Conservation (phyloP, 2,797 vertebrate species). For the Gymnoscopelus braueri region DNA sequence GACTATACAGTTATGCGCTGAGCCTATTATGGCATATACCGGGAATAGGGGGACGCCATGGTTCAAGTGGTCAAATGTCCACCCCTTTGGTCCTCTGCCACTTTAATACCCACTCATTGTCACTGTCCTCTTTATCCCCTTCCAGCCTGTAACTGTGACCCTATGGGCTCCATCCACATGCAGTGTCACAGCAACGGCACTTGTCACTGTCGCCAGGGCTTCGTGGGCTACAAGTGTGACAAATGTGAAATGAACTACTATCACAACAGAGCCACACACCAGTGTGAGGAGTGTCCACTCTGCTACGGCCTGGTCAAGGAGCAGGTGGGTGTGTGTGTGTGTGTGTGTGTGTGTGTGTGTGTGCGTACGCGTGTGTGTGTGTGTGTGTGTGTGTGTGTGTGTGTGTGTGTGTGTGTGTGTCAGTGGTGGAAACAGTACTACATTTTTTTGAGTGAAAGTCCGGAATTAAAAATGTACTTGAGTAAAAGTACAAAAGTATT, state of each 20-base stretch:
- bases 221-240: constrained; percentile 90
- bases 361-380: neutral
- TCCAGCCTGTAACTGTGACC: constrained; percentile 92
- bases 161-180: constrained; percentile 85
- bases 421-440: too few species aligned
- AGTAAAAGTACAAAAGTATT: too few species aligned
- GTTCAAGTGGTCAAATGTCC: constrained; percentile 1
- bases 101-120: neutral
- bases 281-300: constrained; percentile 88
- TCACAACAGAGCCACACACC: constrained; percentile 72
- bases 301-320: constrained; percentile 89
- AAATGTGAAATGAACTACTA: constrained; percentile 90
- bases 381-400: neutral
- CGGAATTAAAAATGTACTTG: too few species aligned
- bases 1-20: too few species aligned
- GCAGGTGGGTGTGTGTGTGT: constrained; percentile 75
- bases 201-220: constrained; percentile 87
- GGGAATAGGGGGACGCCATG: too few species aligned
- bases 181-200: constrained; percentile 90
- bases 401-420: too few species aligned
- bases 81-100: constrained; percentile 7
- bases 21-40: too few species aligned
- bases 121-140: constrained; percentile 2
- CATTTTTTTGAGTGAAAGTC: too few species aligned
- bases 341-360: neutral